Evolutionary conservation across 2,888 invertebrate species (phyloP).

Genomic region (Ectemnius cavifrons): DNA sequence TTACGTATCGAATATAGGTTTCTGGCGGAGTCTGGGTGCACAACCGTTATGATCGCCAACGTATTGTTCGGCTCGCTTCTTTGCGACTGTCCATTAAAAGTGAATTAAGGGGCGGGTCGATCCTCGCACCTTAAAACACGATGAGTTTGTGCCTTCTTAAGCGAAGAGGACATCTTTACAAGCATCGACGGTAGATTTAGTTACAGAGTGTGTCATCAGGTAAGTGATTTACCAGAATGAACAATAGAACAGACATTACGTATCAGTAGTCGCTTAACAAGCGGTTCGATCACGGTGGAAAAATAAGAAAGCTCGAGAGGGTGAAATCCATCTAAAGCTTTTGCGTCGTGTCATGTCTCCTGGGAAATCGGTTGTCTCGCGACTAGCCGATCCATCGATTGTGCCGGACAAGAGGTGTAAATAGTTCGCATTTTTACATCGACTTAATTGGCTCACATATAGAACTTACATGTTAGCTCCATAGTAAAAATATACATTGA

Average conservation of each 20-base stretch:
- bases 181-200: constrained; percentile 3
- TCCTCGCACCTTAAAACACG: no score
- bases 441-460: constrained; percentile 46
- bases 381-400: constrained; percentile 46
- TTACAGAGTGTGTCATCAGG: constrained; percentile 20
- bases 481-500: constrained; percentile 75
- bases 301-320: not conserved
- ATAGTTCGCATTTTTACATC: constrained; percentile 32
- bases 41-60: constrained; percentile 41
- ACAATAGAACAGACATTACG: constrained; percentile 15
- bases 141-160: no score
- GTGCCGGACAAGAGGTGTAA: constrained; percentile 54
- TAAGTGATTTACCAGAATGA: constrained; percentile 13
- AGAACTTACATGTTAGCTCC: constrained; percentile 64
- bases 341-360: not conserved
- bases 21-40: constrained; percentile 45
- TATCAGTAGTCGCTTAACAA: constrained; percentile 24
- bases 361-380: not conserved
- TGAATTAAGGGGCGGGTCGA: no score
- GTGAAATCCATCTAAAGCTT: not conserved
- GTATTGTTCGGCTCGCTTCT: not conserved
- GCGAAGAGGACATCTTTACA: no score
- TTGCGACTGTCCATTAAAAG: no score
- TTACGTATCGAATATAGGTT: constrained; percentile 50
- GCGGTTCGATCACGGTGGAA: not conserved